phyloP scores from a whole-genome alignment of 2,113 vertebrate genomes.

The Trochalopteron elliotii region DNA sequence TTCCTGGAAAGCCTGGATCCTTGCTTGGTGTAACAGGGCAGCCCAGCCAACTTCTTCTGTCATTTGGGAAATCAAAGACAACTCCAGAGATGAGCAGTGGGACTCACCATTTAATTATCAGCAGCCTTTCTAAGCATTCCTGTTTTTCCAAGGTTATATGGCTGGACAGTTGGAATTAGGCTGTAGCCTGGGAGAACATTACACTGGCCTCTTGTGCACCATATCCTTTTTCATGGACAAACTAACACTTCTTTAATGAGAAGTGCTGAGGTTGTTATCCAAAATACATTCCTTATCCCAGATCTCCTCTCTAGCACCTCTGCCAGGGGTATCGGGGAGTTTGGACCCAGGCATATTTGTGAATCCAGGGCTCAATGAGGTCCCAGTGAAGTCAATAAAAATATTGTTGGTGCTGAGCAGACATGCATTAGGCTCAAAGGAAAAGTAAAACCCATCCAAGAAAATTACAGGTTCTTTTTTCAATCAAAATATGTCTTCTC shows the following conservation, averaged over 20 bases:
- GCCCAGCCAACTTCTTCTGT: background rate
- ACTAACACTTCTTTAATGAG: slow-evolving; percentile 41
- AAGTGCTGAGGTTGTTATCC: background rate
- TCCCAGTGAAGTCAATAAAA: slow-evolving; percentile 18
- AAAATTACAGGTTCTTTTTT: background rate
- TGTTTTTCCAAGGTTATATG: background rate
- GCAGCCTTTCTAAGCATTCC: background rate
- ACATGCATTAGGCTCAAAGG: background rate
- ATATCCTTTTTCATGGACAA: slow-evolving; percentile 26
- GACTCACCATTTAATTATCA: background rate
- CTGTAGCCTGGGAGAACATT: background rate
- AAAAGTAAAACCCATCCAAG: background rate
- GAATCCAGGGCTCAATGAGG: background rate
- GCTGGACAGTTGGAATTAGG: background rate
- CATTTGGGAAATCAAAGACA: slow-evolving; percentile 11
- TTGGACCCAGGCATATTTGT: background rate
- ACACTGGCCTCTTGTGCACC: background rate
- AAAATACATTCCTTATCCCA: slow-evolving; percentile 13
- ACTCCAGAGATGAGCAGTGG: background rate
- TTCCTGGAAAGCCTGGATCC: slow-evolving; percentile 14
- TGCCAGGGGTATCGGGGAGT: background rate
- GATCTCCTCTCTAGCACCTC: slow-evolving; percentile 16
- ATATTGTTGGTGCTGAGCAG: background rate
- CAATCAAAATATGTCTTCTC: background rate
- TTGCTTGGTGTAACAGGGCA: background rate